Evolutionary conservation across 2,888 invertebrate genomes (phyloP), one percentile per base, ranked within the genome.

Genomic region (Pseudococcus longispinus): DNA sequence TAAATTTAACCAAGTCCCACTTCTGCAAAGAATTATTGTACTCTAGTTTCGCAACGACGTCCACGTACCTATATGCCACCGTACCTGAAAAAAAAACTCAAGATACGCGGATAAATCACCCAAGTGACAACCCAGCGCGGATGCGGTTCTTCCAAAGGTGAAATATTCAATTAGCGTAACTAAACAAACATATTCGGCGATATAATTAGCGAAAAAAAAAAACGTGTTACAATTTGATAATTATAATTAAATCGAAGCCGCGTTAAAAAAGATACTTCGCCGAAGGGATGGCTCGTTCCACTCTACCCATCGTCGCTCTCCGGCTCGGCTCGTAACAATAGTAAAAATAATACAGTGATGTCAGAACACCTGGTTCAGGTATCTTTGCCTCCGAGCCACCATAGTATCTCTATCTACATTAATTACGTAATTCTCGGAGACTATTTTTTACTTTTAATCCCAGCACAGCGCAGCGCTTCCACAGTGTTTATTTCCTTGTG

Each of bases 301-400:
- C 65, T n/a, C n/a, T n/a, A 18, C 37, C 65, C 32, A 4, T 55
- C 32, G 11, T 26, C 60, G 3, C 20, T 3, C 9, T 1, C n/a
- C 23, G 9, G 18, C 51, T 18, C 18, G 5, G 15, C 51, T 18
- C 18, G 51, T 60, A 55, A 84, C 55, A 83, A 83, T 84, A 37
- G 55, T 51, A 84, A 84, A 84, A 55, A 55, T 46, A 51, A 46
- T 32, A 32, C 23, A 60, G 55, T 84, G 84, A 84, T 84, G 84
- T 84, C 84, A 84, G 84, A 84, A 84, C 84, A 84, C 84, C 84
- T 84, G 84, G 84, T 84, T 60, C 65, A 51, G 55, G 84, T 84
- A 84, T 84, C 84, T 84, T 65, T 84, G 55, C 55, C 84, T 55
- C 37, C 32, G 9, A 60, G 84, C 84, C 37, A 83, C 74, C 6